Evolutionary conservation across 2,113 vertebrate species (phyloP).

Genomic region (Lepisosteus osseus): DNA sequence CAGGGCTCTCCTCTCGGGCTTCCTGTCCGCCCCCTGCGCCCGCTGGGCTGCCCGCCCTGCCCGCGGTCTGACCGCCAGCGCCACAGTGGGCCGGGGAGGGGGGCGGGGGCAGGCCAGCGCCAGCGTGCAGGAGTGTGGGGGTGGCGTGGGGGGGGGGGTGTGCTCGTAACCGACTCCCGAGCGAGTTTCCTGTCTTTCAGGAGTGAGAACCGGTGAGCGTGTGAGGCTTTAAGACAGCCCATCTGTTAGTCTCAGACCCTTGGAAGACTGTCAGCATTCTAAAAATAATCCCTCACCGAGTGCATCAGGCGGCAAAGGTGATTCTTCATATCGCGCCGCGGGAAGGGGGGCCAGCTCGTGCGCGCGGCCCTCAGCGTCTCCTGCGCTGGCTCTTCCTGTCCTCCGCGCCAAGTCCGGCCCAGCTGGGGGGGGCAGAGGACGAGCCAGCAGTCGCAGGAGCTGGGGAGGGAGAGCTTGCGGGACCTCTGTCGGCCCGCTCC

Average conservation of each 20-base stretch:
- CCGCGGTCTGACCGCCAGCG: constrained; percentile 3
- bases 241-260: constrained; percentile 93
- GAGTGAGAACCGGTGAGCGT: constrained; percentile 91
- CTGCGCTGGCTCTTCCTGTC: neutral
- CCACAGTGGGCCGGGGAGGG: neutral
- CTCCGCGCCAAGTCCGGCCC: neutral
- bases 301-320: constrained; percentile 84
- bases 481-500: too few species aligned
- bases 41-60: neutral
- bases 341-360: constrained; percentile 34
- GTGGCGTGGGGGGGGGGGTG: constrained; percentile 48
- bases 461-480: too few species aligned
- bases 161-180: constrained; percentile 85
- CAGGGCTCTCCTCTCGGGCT: too few species aligned
- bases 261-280: constrained; percentile 92
- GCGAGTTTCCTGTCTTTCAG: constrained; percentile 90
- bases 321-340: constrained; percentile 76
- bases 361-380: constrained; percentile 19
- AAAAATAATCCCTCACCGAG: constrained; percentile 86
- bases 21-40: too few species aligned
- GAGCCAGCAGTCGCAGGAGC: too few species aligned
- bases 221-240: constrained; percentile 94
- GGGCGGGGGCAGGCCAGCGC: neutral
- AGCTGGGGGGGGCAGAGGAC: constrained; percentile 10
- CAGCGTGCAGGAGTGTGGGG: neutral